Conservation (phyloP, 53 echinoderm and acorn worm species). For the Mesocentrotus franciscanus region DNA sequence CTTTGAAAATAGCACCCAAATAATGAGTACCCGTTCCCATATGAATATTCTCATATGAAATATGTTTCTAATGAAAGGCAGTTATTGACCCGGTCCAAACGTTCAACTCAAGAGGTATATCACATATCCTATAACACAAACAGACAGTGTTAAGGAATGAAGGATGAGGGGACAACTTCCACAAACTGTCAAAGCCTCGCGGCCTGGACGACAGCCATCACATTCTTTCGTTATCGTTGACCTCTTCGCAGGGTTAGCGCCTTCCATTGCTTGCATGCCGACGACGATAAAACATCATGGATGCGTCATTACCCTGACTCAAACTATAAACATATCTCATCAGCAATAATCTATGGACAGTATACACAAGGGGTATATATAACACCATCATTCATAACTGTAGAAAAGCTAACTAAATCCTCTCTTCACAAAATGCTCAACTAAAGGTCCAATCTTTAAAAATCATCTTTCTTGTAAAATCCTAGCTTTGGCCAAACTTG, state of each 20-base stretch:
- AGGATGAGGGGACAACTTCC: constrained; percentile 6
- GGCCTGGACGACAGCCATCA: not conserved
- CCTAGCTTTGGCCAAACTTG: not conserved
- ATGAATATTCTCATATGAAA: not conserved
- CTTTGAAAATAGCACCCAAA: not conserved
- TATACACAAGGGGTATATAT: not conserved
- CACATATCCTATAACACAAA: constrained; percentile 32
- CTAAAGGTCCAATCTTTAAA: not conserved
- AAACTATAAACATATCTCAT: constrained; percentile 1
- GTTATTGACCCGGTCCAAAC: not conserved
- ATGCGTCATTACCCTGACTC: constrained; percentile 1
- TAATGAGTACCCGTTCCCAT: not conserved
- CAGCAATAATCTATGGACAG: constrained; percentile 1
- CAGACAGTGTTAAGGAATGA: constrained; percentile 14
- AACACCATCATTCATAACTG: not conserved
- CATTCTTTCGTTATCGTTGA: constrained; percentile 44
- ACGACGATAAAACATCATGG: constrained; percentile 28
- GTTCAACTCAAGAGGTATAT: constrained; percentile 5
- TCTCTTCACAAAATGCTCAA: not conserved
- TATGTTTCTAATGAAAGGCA: not conserved
- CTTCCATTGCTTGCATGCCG: constrained; percentile 22
- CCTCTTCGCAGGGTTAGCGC: not conserved
- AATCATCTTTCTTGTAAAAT: not conserved
- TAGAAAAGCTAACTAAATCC: not conserved
- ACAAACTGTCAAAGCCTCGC: constrained; percentile 36